Evolutionary conservation across 2,113 vertebrate species (phyloP).

Genomic region (Hippocampus comes): DNA sequence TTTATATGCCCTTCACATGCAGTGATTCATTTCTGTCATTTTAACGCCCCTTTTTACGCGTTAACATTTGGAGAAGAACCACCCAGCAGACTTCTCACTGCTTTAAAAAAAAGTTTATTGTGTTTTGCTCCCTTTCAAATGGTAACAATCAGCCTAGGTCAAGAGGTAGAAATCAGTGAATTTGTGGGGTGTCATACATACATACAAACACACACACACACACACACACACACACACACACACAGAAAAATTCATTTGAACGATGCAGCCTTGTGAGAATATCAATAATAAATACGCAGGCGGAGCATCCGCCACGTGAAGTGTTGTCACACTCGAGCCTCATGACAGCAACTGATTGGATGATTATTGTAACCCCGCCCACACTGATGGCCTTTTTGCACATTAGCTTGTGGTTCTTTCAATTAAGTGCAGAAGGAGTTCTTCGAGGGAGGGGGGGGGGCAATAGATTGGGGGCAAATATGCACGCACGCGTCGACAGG

Average conservation of each 20-base stretch:
- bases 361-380: slow-evolving; percentile 17
- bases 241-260: slow-evolving; percentile 1
- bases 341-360: slow-evolving; percentile 38
- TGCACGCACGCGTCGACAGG: neutral
- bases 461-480: neutral
- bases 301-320: slow-evolving; percentile 8
- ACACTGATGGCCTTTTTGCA: slow-evolving; percentile 8
- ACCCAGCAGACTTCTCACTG: neutral
- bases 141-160: slow-evolving; percentile 61
- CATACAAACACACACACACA: slow-evolving; percentile 10
- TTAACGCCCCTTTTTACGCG: neutral
- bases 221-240: slow-evolving; percentile 4
- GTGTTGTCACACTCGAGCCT: slow-evolving; percentile 25
- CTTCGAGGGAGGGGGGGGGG: neutral
- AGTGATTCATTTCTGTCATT: neutral
- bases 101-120: slow-evolving; percentile 64
- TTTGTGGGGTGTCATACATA: slow-evolving; percentile 18
- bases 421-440: neutral
- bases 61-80: neutral
- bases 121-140: slow-evolving; percentile 48
- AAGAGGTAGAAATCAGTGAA: slow-evolving; percentile 69
- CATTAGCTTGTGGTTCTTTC: slow-evolving; percentile 12
- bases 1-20: no score
- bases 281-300: slow-evolving; percentile 40
- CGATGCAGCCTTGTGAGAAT: slow-evolving; percentile 15